Percentiles rank a stretch among this genome's conserved stretches.
Conservation (phyloP, 2,888 invertebrate genomes). For the Drosophila multiciliata region DNA sequence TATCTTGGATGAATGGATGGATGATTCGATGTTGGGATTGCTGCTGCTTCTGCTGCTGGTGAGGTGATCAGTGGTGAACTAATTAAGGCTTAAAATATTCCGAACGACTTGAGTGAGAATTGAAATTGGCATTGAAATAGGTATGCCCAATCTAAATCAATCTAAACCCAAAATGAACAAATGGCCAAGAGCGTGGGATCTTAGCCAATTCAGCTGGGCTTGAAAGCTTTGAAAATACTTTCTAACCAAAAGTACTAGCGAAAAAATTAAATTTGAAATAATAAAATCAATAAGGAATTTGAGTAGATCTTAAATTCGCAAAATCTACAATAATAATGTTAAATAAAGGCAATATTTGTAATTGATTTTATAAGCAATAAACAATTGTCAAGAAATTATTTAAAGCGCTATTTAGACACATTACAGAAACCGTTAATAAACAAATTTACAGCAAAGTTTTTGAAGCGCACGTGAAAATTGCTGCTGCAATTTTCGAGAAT, state of each 20-base stretch:
- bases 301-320: not conserved
- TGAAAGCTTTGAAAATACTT: not conserved
- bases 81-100: slow-evolving; percentile 63
- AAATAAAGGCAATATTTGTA: not conserved
- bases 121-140: slow-evolving; percentile 13
- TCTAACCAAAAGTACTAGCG: not conserved
- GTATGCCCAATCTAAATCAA: slow-evolving; percentile 4
- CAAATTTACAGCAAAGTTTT: slow-evolving; percentile 8
- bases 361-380: not conserved
- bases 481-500: slow-evolving; percentile 26
- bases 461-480: slow-evolving; percentile 32
- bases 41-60: slow-evolving; percentile 7
- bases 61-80: slow-evolving; percentile 46
- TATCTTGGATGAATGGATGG: slow-evolving; percentile 10
- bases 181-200: slow-evolving; percentile 39
- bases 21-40: slow-evolving; percentile 5
- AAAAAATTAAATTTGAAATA: not conserved
- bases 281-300: not conserved
- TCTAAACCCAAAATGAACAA: slow-evolving; percentile 45
- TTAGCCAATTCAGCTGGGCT: not conserved
- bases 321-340: not conserved
- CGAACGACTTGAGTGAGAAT: slow-evolving; percentile 16
- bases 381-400: not conserved
- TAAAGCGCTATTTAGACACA: not conserved
- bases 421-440: not conserved